phyloP scores from a whole-genome alignment of 2,797 vertebrate genomes.

The Menidia menidia region DNA sequence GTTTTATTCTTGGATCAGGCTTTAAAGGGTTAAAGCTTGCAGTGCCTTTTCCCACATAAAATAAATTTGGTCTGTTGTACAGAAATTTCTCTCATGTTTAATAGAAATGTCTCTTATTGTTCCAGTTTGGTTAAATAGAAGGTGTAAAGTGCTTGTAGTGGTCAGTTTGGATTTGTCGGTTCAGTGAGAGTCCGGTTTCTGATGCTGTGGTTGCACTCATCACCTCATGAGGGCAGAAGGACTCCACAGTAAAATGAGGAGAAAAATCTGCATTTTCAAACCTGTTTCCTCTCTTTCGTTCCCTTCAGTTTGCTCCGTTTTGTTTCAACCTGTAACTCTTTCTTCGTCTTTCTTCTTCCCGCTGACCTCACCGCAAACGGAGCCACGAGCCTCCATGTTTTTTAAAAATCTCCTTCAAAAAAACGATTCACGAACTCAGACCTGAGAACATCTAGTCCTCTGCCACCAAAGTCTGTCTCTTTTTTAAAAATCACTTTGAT shows the following conservation, averaged over 20 bases:
- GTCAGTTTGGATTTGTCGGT: slow-evolving; percentile 11
- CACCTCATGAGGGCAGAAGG: slow-evolving; percentile 79
- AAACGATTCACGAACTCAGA: slow-evolving; percentile 78
- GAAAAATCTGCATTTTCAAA: slow-evolving; percentile 11
- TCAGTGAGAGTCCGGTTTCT: background rate
- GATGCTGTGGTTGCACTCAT: slow-evolving; percentile 25
- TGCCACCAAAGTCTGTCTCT: slow-evolving; percentile 5
- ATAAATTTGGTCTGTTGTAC: too few relatives aligned
- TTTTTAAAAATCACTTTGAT: background rate
- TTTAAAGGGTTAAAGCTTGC: too few relatives aligned
- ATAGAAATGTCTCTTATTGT: too few relatives aligned
- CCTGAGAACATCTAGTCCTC: slow-evolving; percentile 54
- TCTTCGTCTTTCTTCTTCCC: slow-evolving; percentile 17
- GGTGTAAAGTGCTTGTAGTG: background rate
- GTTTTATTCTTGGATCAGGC: too few relatives aligned
- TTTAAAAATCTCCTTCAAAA: slow-evolving; percentile 79
- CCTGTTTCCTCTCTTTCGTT: slow-evolving; percentile 25
- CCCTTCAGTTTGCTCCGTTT: slow-evolving; percentile 10
- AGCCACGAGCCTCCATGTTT: slow-evolving; percentile 74
- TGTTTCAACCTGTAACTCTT: slow-evolving; percentile 19
- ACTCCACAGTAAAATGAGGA: slow-evolving; percentile 61
- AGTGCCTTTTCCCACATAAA: too few relatives aligned
- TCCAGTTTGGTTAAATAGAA: too few relatives aligned
- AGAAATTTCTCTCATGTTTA: too few relatives aligned
- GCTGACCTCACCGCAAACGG: slow-evolving; percentile 44